Evolutionary conservation across 2,888 invertebrate species (phyloP).

Genomic region (Chrysotoxum bicinctum): DNA sequence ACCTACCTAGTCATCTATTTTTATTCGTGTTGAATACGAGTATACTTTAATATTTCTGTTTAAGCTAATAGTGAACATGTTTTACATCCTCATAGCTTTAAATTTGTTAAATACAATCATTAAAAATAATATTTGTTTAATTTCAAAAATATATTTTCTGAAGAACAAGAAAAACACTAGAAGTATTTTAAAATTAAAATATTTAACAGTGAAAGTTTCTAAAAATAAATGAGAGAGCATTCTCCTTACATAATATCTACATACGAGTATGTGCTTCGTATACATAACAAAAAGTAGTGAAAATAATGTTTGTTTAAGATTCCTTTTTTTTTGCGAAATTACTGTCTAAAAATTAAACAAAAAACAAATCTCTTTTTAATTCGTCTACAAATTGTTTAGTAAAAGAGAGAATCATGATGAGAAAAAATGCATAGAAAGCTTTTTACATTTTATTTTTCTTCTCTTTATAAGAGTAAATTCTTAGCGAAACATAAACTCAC

Average conservation of each 20-base stretch:
- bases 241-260: neutral
- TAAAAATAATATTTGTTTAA: neutral
- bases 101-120: neutral
- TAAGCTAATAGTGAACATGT: neutral
- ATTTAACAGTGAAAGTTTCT: conserved; percentile 5
- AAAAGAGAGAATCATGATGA: neutral
- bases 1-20: no score
- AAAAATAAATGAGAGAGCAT: neutral
- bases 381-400: neutral
- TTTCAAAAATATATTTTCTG: neutral
- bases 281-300: neutral
- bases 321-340: neutral
- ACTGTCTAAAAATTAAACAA: neutral
- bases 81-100: neutral
- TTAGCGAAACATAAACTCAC: no score
- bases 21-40: no score
- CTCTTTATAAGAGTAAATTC: neutral
- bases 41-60: neutral
- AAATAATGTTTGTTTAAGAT: neutral
- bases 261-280: no score
- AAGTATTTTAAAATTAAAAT: neutral
- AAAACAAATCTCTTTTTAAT: conserved; percentile 14
- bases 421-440: neutral
- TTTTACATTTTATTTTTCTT: neutral
- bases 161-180: neutral